These are phyloP conservation scores for Ailuropoda melanoleuca DNA, from an alignment of 2,113 vertebrate species.

Conservation along the genomic window DNA sequence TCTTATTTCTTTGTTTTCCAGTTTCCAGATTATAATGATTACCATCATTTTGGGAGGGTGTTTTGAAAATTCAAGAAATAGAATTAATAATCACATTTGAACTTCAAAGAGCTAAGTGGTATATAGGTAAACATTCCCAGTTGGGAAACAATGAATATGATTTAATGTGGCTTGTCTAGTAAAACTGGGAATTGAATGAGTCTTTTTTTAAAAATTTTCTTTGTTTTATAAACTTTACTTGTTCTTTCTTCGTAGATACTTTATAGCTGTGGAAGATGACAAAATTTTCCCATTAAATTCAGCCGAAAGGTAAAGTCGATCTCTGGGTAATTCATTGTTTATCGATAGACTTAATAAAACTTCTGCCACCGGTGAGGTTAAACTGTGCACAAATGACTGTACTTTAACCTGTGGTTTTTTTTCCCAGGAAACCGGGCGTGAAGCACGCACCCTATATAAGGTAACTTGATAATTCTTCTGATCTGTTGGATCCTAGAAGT, in stretches of 20 bases:
- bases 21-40: constrained; percentile 24
- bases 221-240: neutral
- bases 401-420: constrained; percentile 61
- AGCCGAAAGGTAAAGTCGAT: constrained; percentile 86
- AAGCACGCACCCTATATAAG: constrained; percentile 92
- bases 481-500: neutral
- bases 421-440: constrained; percentile 81
- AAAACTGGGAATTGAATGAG: neutral
- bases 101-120: neutral
- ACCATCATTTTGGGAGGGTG: neutral
- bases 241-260: constrained; percentile 87
- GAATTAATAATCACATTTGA: neutral
- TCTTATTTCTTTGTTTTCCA: neutral
- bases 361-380: constrained; percentile 11
- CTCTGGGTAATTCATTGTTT: neutral
- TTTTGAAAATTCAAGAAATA: constrained; percentile 29
- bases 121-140: neutral
- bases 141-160: neutral
- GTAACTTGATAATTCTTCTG: constrained; percentile 79
- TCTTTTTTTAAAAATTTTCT: neutral
- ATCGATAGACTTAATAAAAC: neutral
- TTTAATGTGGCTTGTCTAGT: neutral
- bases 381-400: neutral
- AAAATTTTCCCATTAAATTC: constrained; percentile 88
- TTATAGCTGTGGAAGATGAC: constrained; percentile 89